Conservation (phyloP, 2,113 vertebrate species). For the human (Homo sapiens) region GRCh38 chr19:34357001-34357500, state of each 20-base stretch:
- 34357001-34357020: no score
- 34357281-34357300: neutral
- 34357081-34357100: neutral
- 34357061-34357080: neutral
- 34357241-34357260: neutral
- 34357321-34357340: neutral
- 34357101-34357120: neutral
- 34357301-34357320: neutral
- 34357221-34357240: neutral
- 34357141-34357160: neutral
- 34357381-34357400: neutral
- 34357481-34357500: neutral
- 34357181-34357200: neutral
- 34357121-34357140: neutral
- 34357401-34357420: neutral
- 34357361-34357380: neutral
- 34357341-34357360: neutral
- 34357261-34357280: neutral
- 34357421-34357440: neutral
- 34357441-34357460: neutral
- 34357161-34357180: neutral
- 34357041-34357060: neutral
- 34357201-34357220: neutral
- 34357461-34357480: neutral
- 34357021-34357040: neutral